Base-by-base conservation (phyloP, 1,140 invertebrate genomes). In the Nephotettix cincticeps region DNA sequence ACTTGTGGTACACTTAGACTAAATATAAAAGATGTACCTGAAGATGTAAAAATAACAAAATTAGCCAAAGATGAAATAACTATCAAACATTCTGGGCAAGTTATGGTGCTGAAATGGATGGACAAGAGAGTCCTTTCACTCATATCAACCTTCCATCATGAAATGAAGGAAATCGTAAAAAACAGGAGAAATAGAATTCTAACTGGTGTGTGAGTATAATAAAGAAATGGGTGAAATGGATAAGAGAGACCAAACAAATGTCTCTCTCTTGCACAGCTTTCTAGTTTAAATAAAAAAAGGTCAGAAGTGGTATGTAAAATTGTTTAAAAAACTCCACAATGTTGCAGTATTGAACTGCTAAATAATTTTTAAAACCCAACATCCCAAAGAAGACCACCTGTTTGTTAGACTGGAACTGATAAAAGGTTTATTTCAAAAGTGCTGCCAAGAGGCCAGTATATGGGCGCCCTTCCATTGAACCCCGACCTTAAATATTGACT, bases 161-260 rank as follows among this genome's bases (percentile, higher is more conserved):
- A 36, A 36, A 36, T 36, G 32, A 14, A 36, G 4, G 32, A 6
- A 36, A 36, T 4, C 4, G 32, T 6, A 6, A 64, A 56, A 67
- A 19, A 19, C 69, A 71, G 43, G 19, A 21, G 19, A 47, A 45
- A 43, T 69, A 11, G 69, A 71, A 56, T 23, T 65, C 1, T 25
- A 47, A 19, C 51, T 56, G 4, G 64, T 69, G 6, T 71, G 4
- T 47, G 64, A 71, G 47, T 71, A 71, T 43, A 71, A 61, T 29
- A 71, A 56, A 36, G 11, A 40, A 21, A 71, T 71, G 70, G 65
- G 70, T 11, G 45, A 65, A 1, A 25, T 71, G 9, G 70, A 71
- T 68, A 3, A 69, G 1, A 32, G 70, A 45, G 65, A 71, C 19
- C 70, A 71, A 25, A 71, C 69, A n/a, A n/a, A n/a, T n/a, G n/a